phyloP scores from a whole-genome alignment of 2,113 vertebrate genomes.

The Atlantisia rogersi region DNA sequence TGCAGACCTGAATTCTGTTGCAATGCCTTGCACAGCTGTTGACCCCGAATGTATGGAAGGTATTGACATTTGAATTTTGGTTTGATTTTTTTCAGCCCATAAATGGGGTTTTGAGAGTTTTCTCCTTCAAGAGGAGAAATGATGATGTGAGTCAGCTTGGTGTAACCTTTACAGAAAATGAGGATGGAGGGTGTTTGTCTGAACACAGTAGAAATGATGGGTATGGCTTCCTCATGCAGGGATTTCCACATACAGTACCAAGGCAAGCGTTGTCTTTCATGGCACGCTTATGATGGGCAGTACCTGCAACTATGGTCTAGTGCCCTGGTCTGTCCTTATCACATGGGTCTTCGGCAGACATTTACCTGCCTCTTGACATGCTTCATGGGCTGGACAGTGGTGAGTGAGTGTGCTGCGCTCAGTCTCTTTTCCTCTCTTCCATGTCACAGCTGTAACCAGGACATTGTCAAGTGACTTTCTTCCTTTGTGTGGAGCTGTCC shows the following conservation, averaged over 20 bases:
- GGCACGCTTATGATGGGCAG: not conserved
- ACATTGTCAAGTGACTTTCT: not conserved
- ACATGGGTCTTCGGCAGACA: not conserved
- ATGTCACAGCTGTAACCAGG: not conserved
- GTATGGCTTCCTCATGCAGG: not conserved
- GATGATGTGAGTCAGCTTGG: not conserved
- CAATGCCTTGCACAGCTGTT: not conserved
- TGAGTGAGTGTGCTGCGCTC: not conserved
- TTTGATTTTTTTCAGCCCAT: not conserved
- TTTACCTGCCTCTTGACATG: not conserved
- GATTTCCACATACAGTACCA: not conserved
- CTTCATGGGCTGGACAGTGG: not conserved
- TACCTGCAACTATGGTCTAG: not conserved
- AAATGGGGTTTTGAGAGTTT: not conserved
- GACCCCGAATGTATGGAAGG: not conserved
- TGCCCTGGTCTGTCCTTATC: not conserved
- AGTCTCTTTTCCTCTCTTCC: not conserved
- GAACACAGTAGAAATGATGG: not conserved
- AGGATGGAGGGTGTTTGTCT: not conserved
- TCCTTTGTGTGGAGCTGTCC: not conserved
- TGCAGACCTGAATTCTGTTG: not conserved
- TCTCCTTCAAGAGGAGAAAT: not conserved
- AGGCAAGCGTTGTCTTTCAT: not conserved
- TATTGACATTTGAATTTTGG: not conserved
- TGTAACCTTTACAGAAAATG: not conserved